Conservation (phyloP, 2,113 vertebrate species). For the Catagonus wagneri region DNA sequence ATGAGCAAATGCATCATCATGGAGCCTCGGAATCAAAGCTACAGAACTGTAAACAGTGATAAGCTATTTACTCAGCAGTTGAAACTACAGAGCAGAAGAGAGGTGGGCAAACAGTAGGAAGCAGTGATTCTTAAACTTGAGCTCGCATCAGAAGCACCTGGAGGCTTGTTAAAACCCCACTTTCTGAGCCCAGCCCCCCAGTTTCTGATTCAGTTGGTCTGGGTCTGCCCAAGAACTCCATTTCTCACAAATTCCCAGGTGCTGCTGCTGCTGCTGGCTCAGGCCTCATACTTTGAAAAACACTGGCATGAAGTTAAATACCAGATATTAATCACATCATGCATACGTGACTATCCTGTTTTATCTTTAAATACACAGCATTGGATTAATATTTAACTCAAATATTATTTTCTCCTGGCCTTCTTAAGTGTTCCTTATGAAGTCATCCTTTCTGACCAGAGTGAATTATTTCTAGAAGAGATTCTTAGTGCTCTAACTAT, state of each 20-base stretch:
- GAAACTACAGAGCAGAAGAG: background rate
- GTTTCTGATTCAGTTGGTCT: background rate
- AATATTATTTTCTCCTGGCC: background rate
- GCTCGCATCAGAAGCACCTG: background rate
- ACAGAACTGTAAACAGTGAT: background rate
- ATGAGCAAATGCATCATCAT: background rate
- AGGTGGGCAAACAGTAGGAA: background rate
- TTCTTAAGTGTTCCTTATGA: background rate
- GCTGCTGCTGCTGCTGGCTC: background rate
- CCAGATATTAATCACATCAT: background rate
- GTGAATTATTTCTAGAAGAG: background rate
- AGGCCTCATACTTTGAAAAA: background rate
- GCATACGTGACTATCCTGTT: background rate
- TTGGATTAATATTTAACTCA: background rate
- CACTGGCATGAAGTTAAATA: background rate
- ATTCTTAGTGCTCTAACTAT: background rate
- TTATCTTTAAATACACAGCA: background rate
- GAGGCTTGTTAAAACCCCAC: background rate
- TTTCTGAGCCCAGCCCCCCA: background rate
- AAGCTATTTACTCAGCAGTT: background rate
- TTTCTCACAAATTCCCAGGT: background rate
- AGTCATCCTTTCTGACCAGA: constrained; percentile 13
- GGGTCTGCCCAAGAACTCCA: background rate
- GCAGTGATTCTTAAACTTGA: background rate
- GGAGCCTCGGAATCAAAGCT: background rate